Evolutionary conservation across 2,888 invertebrate genomes (phyloP), one percentile per base, ranked within the genome.

Genomic region (Gibbula magus): DNA sequence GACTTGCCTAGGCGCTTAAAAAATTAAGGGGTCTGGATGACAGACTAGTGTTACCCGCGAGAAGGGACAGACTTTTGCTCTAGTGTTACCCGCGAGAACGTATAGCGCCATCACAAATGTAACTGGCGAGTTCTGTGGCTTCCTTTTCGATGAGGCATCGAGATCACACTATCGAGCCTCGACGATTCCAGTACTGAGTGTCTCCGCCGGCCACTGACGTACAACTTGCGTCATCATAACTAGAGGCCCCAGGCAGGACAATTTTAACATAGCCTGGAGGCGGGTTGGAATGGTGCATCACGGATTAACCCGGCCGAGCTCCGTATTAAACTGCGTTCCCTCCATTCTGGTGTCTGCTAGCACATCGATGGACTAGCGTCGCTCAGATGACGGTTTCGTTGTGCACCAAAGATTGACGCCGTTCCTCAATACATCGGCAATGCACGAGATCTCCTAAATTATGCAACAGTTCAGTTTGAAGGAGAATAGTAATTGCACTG

Each of bases 181-280:
- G 18, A 18, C 13, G 8, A 20, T 39, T 35, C 70, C 70, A 16
- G 4, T 18, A 5, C 10, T 54, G 54, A 2, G 56, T 10, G 22
- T 35, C 39, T 70, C 70, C 39, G 18, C 35, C 20, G 25, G 56
- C 20, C 20, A 20, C 25, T 77, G 66, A 77, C 77, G 77, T 77
- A 18, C 25, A 8, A 66, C 39, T 61, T 61, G 66, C 77, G 77
- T 77, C 77, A 77, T 61, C 39, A 25, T 20, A 39, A 18, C 66
- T 52, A 77, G 20, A 25, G 61, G 77, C 77, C 51, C 7, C 20
- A 25, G 77, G 77, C 77, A 45, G 77, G 52, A 18, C 66, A 77
- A 61, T 77, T 51, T 77, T 70, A 16, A 16, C 22, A 32, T 35
- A 35, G 70, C 70, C 70, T 20, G 18, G 70, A 39, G 70, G 20